phyloP scores from a whole-genome alignment of 2,797 vertebrate genomes.

The Acropternis orthonyx region DNA sequence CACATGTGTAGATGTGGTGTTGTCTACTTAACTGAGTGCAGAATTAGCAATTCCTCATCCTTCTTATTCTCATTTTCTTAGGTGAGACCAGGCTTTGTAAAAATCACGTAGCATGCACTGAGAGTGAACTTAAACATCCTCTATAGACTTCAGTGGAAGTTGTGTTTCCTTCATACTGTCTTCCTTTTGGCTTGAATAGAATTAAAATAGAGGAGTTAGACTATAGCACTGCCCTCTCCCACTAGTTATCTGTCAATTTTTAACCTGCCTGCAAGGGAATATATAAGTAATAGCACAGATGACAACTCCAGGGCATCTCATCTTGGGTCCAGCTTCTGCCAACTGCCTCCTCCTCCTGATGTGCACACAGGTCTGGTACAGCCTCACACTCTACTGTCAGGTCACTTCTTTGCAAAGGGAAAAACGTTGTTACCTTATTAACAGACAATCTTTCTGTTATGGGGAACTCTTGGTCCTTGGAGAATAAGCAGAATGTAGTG shows the following conservation, averaged over 20 bases:
- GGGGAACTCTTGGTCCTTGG: background rate
- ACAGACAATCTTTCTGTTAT: background rate
- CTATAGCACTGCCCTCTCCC: background rate
- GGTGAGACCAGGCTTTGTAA: background rate
- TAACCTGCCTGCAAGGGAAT: background rate
- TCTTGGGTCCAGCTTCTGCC: background rate
- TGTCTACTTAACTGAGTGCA: background rate
- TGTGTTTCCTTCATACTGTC: background rate
- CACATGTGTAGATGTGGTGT: background rate
- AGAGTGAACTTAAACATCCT: background rate
- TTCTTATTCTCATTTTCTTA: background rate
- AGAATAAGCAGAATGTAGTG: background rate
- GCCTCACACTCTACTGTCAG: background rate
- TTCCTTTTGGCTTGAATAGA: background rate
- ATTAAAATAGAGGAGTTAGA: background rate
- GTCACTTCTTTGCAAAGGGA: background rate
- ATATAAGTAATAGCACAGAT: background rate
- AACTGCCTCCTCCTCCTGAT: rapidly evolving
- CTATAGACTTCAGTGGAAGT: background rate
- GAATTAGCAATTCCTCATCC: background rate
- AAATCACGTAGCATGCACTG: background rate
- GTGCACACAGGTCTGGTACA: background rate
- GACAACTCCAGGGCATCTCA: background rate
- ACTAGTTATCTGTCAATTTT: background rate
- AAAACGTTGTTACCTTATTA: background rate